phyloP scores from a whole-genome alignment of 2,113 vertebrate species.

The Agelaius tricolor region DNA sequence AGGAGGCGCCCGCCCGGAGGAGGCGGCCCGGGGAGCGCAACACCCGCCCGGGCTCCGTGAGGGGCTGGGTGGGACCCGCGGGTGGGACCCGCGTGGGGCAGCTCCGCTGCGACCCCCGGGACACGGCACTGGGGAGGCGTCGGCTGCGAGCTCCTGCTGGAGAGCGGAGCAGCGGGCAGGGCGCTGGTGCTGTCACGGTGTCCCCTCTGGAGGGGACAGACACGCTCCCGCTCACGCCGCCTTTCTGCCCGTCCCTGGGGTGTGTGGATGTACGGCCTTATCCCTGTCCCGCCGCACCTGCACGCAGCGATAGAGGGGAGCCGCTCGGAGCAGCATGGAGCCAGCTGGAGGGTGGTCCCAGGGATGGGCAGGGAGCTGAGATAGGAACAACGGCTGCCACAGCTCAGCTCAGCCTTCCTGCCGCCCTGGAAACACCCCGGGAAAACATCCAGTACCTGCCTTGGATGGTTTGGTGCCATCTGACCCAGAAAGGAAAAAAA shows the following conservation, averaged over 20 bases:
- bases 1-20: neutral
- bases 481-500: neutral
- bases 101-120: too few relatives aligned
- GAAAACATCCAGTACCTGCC: neutral
- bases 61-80: too few relatives aligned
- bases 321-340: neutral
- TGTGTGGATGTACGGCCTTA: rapidly evolving
- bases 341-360: neutral
- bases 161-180: neutral
- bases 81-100: too few relatives aligned
- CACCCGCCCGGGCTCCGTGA: rapidly evolving
- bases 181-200: rapidly evolving
- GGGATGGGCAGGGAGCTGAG: neutral
- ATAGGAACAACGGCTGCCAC: neutral
- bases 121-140: too few relatives aligned
- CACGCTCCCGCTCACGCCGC: rapidly evolving
- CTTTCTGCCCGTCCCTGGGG: neutral
- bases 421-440: neutral
- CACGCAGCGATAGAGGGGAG: neutral
- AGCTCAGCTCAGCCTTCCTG: neutral
- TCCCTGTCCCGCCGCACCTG: neutral
- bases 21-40: neutral
- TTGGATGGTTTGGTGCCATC: rapidly evolving
- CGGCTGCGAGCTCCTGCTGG: too few relatives aligned
- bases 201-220: neutral